These are phyloP conservation scores for Lepidotrigona ventralis DNA, from an alignment of 1,140 invertebrate genomes.

Conservation along the genomic window DNA sequence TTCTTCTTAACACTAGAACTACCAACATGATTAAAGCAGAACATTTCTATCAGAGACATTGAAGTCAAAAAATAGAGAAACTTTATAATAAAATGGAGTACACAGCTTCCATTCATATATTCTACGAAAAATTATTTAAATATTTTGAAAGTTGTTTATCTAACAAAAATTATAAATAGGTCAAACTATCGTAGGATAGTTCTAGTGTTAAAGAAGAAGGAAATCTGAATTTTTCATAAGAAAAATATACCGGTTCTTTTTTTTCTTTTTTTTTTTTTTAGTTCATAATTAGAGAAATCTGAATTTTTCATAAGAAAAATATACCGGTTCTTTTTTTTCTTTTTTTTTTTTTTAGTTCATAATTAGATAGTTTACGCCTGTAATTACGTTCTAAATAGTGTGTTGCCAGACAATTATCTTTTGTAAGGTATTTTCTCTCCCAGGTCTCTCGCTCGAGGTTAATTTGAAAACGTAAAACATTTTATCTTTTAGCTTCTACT, in stretches of 20 bases:
- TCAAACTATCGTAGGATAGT: too few relatives aligned
- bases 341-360: not conserved
- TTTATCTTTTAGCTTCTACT: not conserved
- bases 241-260: too few relatives aligned
- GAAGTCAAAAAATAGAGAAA: too few relatives aligned
- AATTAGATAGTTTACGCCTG: not conserved
- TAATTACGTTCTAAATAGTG: not conserved
- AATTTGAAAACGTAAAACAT: not conserved
- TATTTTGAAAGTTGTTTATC: too few relatives aligned
- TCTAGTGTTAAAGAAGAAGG: not conserved
- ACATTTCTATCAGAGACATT: too few relatives aligned
- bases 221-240: not conserved
- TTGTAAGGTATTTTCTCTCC: not conserved
- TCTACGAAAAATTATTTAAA: not conserved
- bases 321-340: too few relatives aligned
- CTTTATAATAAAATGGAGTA: too few relatives aligned
- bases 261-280: not conserved
- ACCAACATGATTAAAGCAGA: too few relatives aligned
- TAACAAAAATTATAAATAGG: too few relatives aligned
- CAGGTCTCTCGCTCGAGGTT: not conserved
- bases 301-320: fast-evolving
- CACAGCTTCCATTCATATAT: not conserved
- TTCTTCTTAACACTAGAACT: too few relatives aligned
- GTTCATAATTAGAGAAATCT: not conserved
- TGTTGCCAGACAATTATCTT: not conserved